Conservation (phyloP, 2,797 vertebrate species). For the Eutrigla gurnardus region DNA sequence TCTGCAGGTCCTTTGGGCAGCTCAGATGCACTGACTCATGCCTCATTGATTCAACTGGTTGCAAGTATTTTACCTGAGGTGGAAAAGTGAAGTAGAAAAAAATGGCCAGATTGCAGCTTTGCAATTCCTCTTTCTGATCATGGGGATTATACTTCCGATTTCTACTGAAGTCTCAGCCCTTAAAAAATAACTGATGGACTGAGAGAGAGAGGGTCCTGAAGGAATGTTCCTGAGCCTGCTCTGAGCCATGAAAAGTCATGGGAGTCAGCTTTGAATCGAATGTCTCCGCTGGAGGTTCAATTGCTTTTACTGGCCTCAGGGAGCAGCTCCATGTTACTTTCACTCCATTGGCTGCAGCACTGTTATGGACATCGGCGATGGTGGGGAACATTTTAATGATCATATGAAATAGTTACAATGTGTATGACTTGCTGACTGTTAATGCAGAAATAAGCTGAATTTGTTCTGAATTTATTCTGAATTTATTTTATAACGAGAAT, state of each 20-base stretch:
- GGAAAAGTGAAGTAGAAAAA: neutral
- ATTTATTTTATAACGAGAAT: slow-evolving; percentile 54
- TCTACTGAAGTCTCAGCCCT: slow-evolving; percentile 47
- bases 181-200: slow-evolving; percentile 47
- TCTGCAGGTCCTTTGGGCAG: slow-evolving; percentile 90
- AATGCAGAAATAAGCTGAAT: slow-evolving; percentile 71
- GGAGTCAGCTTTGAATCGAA: slow-evolving; percentile 49
- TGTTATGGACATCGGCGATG: slow-evolving; percentile 64
- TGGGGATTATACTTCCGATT: slow-evolving; percentile 47
- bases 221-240: slow-evolving; percentile 46
- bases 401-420: slow-evolving; percentile 55
- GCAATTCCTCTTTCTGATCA: slow-evolving; percentile 41
- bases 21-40: slow-evolving; percentile 90
- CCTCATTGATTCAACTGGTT: slow-evolving; percentile 94
- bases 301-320: slow-evolving; percentile 43
- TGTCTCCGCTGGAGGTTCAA: slow-evolving; percentile 34
- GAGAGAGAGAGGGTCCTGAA: slow-evolving; percentile 23
- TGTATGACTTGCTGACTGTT: slow-evolving; percentile 81
- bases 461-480: slow-evolving; percentile 24
- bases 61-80: slow-evolving; percentile 94
- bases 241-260: slow-evolving; percentile 48
- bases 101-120: slow-evolving; percentile 43
- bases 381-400: slow-evolving; percentile 42
- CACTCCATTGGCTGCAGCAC: slow-evolving; percentile 68
- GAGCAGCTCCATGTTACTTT: slow-evolving; percentile 48